These are phyloP conservation scores for Incurvaria masculella DNA, from an alignment of 2,888 invertebrate genomes.

Conservation along the genomic window DNA sequence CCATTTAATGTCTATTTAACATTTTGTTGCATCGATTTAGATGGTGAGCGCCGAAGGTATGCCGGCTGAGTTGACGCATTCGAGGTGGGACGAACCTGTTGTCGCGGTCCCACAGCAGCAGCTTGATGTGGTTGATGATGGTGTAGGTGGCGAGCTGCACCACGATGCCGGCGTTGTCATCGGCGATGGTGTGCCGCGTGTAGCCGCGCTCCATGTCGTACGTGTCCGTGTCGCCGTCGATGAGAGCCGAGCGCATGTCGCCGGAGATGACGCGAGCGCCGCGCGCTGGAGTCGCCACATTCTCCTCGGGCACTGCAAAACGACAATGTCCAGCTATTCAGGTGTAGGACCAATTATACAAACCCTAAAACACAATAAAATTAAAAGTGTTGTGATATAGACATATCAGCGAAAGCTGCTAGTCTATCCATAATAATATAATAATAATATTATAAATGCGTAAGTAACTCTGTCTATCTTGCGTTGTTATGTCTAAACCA, in stretches of 20 bases:
- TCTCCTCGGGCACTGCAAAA: constrained; percentile 78
- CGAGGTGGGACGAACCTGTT: constrained; percentile 50
- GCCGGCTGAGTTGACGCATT: too few species aligned
- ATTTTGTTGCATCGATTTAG: too few species aligned
- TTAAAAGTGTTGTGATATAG: too few species aligned
- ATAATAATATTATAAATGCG: too few species aligned
- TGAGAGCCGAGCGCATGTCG: constrained; percentile 81
- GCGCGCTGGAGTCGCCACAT: constrained; percentile 79
- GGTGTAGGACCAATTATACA: too few species aligned
- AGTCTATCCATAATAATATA: too few species aligned
- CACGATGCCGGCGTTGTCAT: constrained; percentile 75
- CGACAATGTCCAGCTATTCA: neutral
- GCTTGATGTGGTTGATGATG: constrained; percentile 90
- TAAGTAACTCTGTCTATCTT: too few species aligned
- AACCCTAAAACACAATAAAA: too few species aligned
- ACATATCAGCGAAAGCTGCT: too few species aligned
- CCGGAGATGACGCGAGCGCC: constrained; percentile 87
- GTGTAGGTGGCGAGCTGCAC: constrained; percentile 79
- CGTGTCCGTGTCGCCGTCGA: constrained; percentile 83
- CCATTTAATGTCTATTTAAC: too few species aligned
- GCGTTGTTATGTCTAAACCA: too few species aligned
- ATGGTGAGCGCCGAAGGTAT: too few species aligned
- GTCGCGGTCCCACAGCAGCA: constrained; percentile 95
- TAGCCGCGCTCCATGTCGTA: constrained; percentile 95
- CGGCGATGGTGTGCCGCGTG: constrained; percentile 83